Conservation (phyloP, 2,113 vertebrate species). For the Physeter macrocephalus region DNA sequence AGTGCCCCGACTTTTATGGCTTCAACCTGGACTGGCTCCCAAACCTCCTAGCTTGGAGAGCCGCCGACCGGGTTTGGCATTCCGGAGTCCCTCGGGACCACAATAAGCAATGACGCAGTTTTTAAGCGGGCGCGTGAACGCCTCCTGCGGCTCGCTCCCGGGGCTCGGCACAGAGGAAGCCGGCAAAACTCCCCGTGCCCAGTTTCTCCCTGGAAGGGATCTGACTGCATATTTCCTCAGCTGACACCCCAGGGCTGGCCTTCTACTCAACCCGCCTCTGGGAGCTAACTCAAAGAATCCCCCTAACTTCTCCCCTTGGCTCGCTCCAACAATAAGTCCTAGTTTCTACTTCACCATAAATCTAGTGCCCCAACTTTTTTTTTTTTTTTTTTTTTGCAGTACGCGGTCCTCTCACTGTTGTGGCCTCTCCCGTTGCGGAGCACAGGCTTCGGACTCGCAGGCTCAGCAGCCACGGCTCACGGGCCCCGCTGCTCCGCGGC, state of each 20-base stretch:
- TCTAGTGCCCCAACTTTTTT: neutral
- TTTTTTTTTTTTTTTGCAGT: too few species aligned
- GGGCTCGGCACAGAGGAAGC: neutral
- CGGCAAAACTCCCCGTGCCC: neutral
- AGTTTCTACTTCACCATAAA: neutral
- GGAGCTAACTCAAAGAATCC: neutral
- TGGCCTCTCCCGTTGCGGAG: too few species aligned
- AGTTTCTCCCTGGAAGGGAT: neutral
- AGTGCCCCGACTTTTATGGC: fast-evolving
- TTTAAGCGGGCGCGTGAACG: neutral
- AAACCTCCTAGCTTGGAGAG: neutral
- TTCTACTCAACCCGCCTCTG: neutral
- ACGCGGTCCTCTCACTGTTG: too few species aligned
- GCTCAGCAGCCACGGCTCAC: too few species aligned
- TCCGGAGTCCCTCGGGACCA: neutral
- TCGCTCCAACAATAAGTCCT: neutral
- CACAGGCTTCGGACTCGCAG: too few species aligned
- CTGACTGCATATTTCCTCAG: neutral
- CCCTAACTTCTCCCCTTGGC: too few species aligned
- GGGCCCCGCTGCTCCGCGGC: too few species aligned
- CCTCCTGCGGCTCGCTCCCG: neutral
- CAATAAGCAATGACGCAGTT: neutral
- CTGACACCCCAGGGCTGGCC: neutral
- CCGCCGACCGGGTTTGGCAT: neutral
- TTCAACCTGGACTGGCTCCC: neutral